These are phyloP conservation scores for Smithornis capensis DNA, from an alignment of 2,113 vertebrate genomes.

Conservation along the genomic window DNA sequence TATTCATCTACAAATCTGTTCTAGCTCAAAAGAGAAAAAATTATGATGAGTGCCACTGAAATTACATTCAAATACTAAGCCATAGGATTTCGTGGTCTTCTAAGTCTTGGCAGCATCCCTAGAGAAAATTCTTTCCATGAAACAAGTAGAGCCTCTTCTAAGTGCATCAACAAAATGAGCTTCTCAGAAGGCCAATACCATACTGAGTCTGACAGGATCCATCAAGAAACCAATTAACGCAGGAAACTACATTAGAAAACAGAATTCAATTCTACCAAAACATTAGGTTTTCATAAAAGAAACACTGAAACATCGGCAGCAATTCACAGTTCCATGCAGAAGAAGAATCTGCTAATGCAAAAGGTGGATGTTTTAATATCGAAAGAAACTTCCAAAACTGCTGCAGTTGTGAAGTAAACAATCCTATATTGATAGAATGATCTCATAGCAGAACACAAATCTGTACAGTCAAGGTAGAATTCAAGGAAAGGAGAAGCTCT, in stretches of 20 bases:
- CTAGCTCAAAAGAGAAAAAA: constrained; percentile 9
- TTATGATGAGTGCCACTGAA: not conserved
- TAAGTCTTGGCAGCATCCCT: not conserved
- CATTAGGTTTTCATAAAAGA: not conserved
- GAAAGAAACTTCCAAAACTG: not conserved
- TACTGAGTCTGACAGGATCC: not conserved
- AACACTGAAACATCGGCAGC: not conserved
- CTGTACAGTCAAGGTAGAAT: not conserved
- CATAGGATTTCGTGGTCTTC: not conserved
- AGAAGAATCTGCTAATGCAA: not conserved
- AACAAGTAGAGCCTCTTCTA: not conserved
- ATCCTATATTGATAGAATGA: not conserved
- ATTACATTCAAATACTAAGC: constrained; percentile 8
- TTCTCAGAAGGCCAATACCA: not conserved
- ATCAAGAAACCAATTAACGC: not conserved
- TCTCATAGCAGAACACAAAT: not conserved
- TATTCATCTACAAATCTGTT: not conserved
- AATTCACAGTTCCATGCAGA: not conserved
- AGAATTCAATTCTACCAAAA: not conserved
- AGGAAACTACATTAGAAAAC: constrained; percentile 5
- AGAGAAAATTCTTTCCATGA: not conserved
- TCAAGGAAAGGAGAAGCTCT: not conserved
- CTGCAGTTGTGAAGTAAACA: not conserved
- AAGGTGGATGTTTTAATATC: not conserved
- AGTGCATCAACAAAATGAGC: not conserved